These are phyloP conservation scores for Thermophis baileyi DNA, from an alignment of 2,113 vertebrate genomes.

Conservation along the genomic window DNA sequence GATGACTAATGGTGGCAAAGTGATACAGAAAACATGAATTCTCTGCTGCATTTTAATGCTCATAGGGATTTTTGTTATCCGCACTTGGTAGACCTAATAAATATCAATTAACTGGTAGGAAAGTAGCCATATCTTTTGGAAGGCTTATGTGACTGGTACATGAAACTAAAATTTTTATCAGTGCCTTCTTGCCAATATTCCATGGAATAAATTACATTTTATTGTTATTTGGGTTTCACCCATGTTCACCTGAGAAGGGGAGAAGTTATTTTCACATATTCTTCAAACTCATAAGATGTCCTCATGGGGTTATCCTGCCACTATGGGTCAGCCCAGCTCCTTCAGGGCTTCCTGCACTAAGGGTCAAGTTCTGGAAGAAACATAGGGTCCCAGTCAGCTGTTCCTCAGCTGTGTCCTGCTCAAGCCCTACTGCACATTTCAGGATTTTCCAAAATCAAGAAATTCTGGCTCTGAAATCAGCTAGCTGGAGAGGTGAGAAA, in stretches of 20 bases:
- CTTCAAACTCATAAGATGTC: not conserved
- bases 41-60: not conserved
- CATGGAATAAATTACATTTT: not conserved
- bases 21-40: not conserved
- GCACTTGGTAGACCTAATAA: not conserved
- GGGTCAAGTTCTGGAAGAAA: not conserved
- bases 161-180: not conserved
- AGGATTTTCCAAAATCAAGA: not conserved
- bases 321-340: not conserved
- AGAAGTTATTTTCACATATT: not conserved
- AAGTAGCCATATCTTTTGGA: not conserved
- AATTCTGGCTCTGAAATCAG: not conserved
- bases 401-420: not conserved
- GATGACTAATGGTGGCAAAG: not conserved
- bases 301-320: not conserved
- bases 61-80: not conserved
- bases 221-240: not conserved
- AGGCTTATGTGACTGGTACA: not conserved
- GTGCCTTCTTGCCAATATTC: not conserved
- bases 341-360: not conserved
- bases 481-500: not conserved
- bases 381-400: not conserved
- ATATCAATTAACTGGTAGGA: not conserved
- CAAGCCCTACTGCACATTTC: not conserved
- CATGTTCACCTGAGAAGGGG: not conserved